Base-by-base conservation (phyloP, 2,797 vertebrate genomes). In the Acanthornis magna region DNA sequence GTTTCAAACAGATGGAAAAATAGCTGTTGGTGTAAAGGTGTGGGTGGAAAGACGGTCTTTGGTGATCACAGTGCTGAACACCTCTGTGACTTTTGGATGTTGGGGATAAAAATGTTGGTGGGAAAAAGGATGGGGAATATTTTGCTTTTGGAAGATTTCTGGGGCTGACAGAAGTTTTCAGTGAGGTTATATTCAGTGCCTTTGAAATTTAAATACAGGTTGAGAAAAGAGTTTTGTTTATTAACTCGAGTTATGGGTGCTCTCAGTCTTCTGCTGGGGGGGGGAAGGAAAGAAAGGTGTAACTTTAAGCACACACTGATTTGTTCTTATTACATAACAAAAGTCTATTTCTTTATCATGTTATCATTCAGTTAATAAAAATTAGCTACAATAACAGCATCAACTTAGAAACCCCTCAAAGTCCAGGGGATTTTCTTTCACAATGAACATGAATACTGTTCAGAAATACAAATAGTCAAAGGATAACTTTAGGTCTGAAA, bases 391-490 rank as follows among this genome's bases (percentile, higher is more conserved):
- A 98, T 99, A 98, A 98, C 98, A 98, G 98, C 97, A 97, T 96
- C 98, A 98, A 98, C 98, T 98, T 96, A 98, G 98, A 98, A 98
- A 97, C 97, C 97, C 96, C 98, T 98, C 98, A 98, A 98, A 98
- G 98, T 99, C 98, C 98, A 97, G 98, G 98, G 98, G 98, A 99
- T 99, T 99, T 99, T 98, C 98, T 98, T 99, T 99, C 99, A 99
- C 98, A 98, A 98, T 98, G 97, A 98, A 98, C 98, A 99, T 98
- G 98, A 96, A 98, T 98, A 98, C 98, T 99, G 98, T 99, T 99
- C 99, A 98, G 99, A 99, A 99, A 99, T 99, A 99, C 99, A 99
- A 99, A 99, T 98, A 99, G 98, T 99, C 99, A 99, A 99, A 99
- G 98, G 99, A 99, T 99, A 99, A 99, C 98, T 99, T 99, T 98